These are phyloP conservation scores for Trogon melanurus DNA, from an alignment of 2,113 vertebrate genomes.

Conservation along the genomic window DNA sequence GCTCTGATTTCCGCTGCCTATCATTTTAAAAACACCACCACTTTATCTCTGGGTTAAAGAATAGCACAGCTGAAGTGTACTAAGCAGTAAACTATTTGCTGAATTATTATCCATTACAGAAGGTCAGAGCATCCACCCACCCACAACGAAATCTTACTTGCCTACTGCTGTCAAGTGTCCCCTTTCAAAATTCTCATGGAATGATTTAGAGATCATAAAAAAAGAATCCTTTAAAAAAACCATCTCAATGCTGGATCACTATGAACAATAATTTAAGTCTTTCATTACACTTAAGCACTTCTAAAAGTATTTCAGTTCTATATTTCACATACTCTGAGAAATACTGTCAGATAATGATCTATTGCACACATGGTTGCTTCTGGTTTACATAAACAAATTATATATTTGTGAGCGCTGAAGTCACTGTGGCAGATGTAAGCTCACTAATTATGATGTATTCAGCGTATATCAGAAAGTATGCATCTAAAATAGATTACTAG, in stretches of 20 bases:
- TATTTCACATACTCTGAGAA: conserved; percentile 38
- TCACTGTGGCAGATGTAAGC: conserved; percentile 38
- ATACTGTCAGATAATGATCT: conserved; percentile 41
- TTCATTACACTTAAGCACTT: conserved; percentile 33
- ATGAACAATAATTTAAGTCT: background rate
- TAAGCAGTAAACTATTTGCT: background rate
- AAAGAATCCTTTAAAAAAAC: background rate
- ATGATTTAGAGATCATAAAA: background rate
- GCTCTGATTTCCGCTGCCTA: background rate
- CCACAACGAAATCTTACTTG: conserved; percentile 7
- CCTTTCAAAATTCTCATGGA: background rate
- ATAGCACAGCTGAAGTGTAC: background rate
- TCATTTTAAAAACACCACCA: background rate
- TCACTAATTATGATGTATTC: conserved; percentile 61
- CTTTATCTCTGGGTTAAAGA: background rate
- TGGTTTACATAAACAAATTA: conserved; percentile 62
- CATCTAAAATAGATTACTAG: conserved; percentile 57
- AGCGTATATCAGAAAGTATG: background rate
- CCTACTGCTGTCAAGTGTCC: background rate
- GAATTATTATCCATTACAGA: conserved; percentile 16
- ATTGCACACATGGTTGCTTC: conserved; percentile 27
- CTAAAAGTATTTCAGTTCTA: conserved; percentile 12
- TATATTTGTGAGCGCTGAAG: conserved; percentile 18
- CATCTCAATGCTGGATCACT: background rate
- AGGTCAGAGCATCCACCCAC: background rate